Evolutionary conservation across 1,140 invertebrate species (phyloP).

Genomic region (Drosophila eugracilis): DNA sequence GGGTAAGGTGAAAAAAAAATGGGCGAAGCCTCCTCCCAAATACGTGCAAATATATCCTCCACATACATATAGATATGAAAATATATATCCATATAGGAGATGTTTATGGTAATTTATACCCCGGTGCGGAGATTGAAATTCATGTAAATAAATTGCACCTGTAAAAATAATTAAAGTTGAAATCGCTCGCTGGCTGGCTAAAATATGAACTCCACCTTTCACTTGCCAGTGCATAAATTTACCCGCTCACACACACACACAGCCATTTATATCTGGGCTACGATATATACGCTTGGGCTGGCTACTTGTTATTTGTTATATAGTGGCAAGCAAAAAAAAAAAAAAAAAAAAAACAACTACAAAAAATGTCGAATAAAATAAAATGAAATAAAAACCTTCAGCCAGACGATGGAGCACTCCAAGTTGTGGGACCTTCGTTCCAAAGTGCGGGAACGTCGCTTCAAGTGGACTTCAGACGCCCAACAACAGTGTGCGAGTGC

Average conservation of each 20-base stretch:
- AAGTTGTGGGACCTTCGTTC: slow-evolving; percentile 50
- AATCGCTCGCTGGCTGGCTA: slow-evolving; percentile 40
- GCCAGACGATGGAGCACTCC: slow-evolving; percentile 68
- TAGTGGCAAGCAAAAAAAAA: slow-evolving; percentile 30
- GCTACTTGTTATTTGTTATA: slow-evolving; percentile 66
- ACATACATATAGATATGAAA: slow-evolving; percentile 21
- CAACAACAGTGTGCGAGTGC: slow-evolving; percentile 6
- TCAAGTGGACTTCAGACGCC: slow-evolving; percentile 64
- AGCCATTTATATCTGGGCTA: slow-evolving; percentile 36
- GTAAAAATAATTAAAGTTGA: slow-evolving; percentile 59
- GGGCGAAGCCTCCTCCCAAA: slow-evolving; percentile 24
- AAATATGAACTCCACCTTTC: slow-evolving; percentile 61
- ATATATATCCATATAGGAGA: slow-evolving; percentile 41
- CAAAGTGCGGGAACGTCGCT: slow-evolving; percentile 47
- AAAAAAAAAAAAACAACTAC: slow-evolving; percentile 16
- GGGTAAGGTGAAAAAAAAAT: slow-evolving; percentile 20
- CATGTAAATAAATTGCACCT: slow-evolving; percentile 62
- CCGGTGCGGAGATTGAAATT: slow-evolving; percentile 57
- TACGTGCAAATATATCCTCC: slow-evolving; percentile 26
- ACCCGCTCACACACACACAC: slow-evolving; percentile 18
- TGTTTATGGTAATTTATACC: slow-evolving; percentile 56
- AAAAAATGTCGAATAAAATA: slow-evolving; percentile 17
- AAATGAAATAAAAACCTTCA: slow-evolving; percentile 43
- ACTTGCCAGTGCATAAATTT: slow-evolving; percentile 58
- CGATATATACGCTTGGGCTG: slow-evolving; percentile 39